Base-by-base conservation (phyloP, 2,888 invertebrate species). In the Dorcus hopei region DNA sequence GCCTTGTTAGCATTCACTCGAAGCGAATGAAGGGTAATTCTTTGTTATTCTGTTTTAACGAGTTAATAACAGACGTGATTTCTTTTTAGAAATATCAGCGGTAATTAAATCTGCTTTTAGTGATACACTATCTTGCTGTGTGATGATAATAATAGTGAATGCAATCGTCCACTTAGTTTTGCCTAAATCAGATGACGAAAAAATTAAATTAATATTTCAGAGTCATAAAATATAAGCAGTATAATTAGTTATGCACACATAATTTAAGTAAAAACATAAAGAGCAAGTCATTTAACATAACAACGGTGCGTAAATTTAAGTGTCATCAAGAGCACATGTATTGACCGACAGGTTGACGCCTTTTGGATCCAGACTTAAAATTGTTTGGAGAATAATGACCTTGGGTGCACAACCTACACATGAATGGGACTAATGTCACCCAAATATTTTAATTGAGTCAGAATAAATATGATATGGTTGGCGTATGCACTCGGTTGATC, bases 171-270 rank as follows among this genome's bases (percentile, higher is more conserved):
- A 19, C 19, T 19, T 19, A 19, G 3, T 19, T 19, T 19, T 7
- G 26, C 26, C 26, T 33, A 33, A 33, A 33, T 33, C 5, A 33
- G 26, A 33, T 33, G 26, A 33, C 7, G 7, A 5, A 7, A 33
- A 33, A 33, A 33, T 6, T 7, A 7, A 33, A 6, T 33, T 33
- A 19, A 19, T 19, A 33, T 33, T 33, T 33, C 26, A 33, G 19
- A 19, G 19, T 19, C 19, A 19, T 19, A 19, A 41, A 42, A 9
- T 19, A 19, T 19, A 16, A 19, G 19, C 19, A 19, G 19, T 19
- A 45, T 45, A 67, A 70, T 70, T 70, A 68, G 67, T 68, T 68
- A 70, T 68, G 70, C 68, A 66, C 62, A 68, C 67, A 61, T 68
- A 68, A 67, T 68, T 65, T 68, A 65, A 61, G 61, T 66, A 67